Percentiles rank a stretch among this genome's conserved stretches.
phyloP scores from a whole-genome alignment of 2,888 invertebrate species.

The Athripsodes cinereus region DNA sequence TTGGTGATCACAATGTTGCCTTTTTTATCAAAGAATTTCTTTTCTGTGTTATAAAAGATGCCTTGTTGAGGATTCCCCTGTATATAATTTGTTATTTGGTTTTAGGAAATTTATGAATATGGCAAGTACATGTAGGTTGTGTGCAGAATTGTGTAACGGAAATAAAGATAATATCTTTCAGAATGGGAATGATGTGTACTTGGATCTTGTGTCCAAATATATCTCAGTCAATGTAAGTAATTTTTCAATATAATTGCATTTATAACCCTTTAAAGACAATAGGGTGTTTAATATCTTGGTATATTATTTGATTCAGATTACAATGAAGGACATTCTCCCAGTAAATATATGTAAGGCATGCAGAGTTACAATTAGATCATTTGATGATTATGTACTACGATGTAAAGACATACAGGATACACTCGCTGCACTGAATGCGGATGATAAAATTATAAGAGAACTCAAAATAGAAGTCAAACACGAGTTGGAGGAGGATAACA shows the following conservation, averaged over 20 bases:
- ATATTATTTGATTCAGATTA: constrained; percentile 5
- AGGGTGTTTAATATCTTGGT: too few species aligned
- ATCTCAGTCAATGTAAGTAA: constrained; percentile 3
- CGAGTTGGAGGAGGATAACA: background rate
- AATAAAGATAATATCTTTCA: background rate
- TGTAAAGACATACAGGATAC: constrained; percentile 7
- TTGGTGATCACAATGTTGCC: too few species aligned
- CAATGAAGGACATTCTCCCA: constrained; percentile 6
- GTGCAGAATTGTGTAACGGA: background rate
- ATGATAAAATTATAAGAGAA: background rate
- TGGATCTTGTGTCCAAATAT: background rate
- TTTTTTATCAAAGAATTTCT: too few species aligned
- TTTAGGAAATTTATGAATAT: too few species aligned
- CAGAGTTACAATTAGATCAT: background rate
- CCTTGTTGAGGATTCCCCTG: too few species aligned
- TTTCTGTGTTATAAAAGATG: too few species aligned
- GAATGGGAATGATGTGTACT: background rate
- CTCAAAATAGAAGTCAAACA: background rate
- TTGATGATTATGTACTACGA: constrained; percentile 14
- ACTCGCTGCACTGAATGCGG: background rate
- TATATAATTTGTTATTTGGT: too few species aligned
- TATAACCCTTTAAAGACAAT: too few species aligned
- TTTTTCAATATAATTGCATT: background rate
- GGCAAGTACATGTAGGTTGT: background rate
- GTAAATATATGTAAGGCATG: constrained; percentile 8